Conservation (phyloP, 2,113 vertebrate genomes). For the Ctenomys sociabilis region DNA sequence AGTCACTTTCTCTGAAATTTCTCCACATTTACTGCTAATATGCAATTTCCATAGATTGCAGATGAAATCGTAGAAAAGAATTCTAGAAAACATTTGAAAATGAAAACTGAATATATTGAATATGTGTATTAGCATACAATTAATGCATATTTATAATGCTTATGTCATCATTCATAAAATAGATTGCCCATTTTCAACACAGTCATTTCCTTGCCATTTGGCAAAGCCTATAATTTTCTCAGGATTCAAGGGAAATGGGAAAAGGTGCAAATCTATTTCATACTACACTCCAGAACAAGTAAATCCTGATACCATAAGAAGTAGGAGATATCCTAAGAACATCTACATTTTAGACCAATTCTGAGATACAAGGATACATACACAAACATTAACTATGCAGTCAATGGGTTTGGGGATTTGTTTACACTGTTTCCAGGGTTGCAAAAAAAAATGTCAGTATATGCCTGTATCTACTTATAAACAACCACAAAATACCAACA, state of each 20-base stretch:
- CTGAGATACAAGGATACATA: neutral
- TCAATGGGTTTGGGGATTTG: neutral
- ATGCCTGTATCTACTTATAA: neutral
- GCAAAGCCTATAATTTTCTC: neutral
- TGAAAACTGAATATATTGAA: neutral
- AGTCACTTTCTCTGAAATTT: conserved; percentile 59
- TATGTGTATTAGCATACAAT: conserved; percentile 18
- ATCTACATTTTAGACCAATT: neutral
- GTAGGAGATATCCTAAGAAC: neutral
- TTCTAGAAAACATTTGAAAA: conserved; percentile 22
- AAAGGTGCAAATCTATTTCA: neutral
- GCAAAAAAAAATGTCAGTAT: neutral
- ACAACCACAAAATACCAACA: neutral
- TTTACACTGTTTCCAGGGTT: neutral
- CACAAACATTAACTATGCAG: neutral
- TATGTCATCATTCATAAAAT: conserved; percentile 29
- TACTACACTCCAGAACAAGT: neutral
- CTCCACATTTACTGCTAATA: conserved; percentile 41
- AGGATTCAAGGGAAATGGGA: neutral
- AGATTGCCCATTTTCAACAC: neutral
- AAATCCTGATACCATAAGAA: neutral
- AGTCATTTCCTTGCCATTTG: neutral
- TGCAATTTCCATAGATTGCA: conserved; percentile 24
- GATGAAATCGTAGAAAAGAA: neutral
- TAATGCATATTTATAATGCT: conserved; percentile 11